Evolutionary conservation across 2,113 vertebrate genomes (phyloP).

Genomic region (Enhydra lutris): DNA sequence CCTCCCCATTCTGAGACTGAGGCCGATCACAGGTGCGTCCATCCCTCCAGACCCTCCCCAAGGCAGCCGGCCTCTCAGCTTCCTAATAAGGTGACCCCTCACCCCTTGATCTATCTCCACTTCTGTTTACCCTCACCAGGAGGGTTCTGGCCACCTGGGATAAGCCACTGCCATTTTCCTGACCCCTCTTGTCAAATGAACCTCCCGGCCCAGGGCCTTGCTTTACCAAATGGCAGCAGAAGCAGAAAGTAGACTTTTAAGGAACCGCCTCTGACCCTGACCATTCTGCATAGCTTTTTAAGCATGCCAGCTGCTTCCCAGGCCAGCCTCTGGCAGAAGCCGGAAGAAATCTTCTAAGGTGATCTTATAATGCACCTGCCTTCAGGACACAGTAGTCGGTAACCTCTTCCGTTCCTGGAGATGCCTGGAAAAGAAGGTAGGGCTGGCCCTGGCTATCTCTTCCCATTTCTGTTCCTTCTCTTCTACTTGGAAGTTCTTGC

Average conservation of each 20-base stretch:
- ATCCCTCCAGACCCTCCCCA: neutral
- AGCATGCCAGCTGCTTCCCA: neutral
- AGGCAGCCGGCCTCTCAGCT: neutral
- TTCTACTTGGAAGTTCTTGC: neutral
- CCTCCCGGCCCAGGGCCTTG: neutral
- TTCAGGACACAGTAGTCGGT: neutral
- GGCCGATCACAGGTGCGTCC: neutral
- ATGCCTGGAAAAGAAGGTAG: neutral
- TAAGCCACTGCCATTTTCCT: neutral
- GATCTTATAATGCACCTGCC: neutral
- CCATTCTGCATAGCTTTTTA: neutral
- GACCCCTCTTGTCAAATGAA: conserved; percentile 15
- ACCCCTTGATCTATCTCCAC: neutral
- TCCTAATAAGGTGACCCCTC: neutral
- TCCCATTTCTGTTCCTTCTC: neutral
- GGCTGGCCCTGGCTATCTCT: neutral
- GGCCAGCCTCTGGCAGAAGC: neutral
- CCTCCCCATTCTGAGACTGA: neutral
- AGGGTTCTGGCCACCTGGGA: neutral
- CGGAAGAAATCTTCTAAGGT: neutral
- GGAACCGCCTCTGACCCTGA: neutral
- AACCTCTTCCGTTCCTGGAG: neutral
- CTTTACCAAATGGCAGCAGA: conserved; percentile 22
- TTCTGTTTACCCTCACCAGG: neutral
- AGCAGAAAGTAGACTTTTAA: neutral